phyloP scores from a whole-genome alignment of 2,888 invertebrate species.

The Tiphia femorata region DNA sequence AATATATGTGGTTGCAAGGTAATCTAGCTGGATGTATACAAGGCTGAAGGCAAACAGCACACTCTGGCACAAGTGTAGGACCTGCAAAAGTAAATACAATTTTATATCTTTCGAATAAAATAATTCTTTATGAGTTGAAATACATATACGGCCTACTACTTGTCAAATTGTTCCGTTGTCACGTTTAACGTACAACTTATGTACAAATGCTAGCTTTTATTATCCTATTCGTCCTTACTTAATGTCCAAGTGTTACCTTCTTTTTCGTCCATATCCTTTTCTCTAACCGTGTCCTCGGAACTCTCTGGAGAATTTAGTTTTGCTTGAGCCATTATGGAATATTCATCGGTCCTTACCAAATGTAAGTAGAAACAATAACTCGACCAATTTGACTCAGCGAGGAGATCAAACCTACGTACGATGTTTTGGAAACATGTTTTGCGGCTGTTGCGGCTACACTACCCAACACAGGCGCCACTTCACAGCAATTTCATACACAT shows the following conservation, averaged over 20 bases:
- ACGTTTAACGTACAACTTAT: not conserved
- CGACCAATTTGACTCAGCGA: too few species aligned
- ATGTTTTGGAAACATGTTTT: too few species aligned
- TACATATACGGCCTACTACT: not conserved
- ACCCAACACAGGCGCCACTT: too few species aligned
- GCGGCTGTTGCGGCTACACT: too few species aligned
- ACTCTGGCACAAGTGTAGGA: conserved; percentile 73
- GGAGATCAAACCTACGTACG: too few species aligned
- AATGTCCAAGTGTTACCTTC: conserved; percentile 42
- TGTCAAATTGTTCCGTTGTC: not conserved
- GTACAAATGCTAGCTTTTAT: not conserved
- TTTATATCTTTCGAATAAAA: not conserved
- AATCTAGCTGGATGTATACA: conserved; percentile 93
- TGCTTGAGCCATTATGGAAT: conserved; percentile 52
- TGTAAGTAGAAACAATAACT: not conserved
- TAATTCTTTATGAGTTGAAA: not conserved
- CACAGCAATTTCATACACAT: too few species aligned
- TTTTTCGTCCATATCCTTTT: conserved; percentile 50
- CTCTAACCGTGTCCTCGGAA: conserved; percentile 34
- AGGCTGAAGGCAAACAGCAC: conserved; percentile 92
- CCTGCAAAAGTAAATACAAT: too few species aligned
- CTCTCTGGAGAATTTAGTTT: conserved; percentile 40
- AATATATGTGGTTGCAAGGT: conserved; percentile 96
- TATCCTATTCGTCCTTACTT: not conserved
- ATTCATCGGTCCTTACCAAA: too few species aligned